Evolutionary conservation across 2,888 invertebrate genomes (phyloP), one percentile per base, ranked within the genome.

Genomic region (Galerucella nymphaeae): DNA sequence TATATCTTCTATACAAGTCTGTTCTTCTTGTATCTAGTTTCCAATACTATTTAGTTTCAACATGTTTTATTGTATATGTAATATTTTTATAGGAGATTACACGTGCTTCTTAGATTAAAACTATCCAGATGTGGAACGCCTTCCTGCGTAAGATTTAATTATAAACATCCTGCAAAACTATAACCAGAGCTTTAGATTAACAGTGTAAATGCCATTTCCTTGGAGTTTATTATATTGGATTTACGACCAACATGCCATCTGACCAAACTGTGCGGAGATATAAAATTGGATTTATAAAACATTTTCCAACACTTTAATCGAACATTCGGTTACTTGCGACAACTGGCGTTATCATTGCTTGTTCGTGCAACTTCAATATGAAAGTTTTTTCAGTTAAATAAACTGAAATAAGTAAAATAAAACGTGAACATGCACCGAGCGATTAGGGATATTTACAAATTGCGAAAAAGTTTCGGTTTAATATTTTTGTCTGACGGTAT

Each of bases 281-380:
- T 66, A 66, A 66, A 66, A 66, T 41, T 66, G 20, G 45, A 42
- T 66, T 58, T 66, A 66, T n/a, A 48, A 45, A 48, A 48, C 30
- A 6, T 30, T 30, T 30, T 30, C 30, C 30, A 30, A 48, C 48
- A 48, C 48, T 48, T 48, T 6, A 48, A 48, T 14, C 48, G 48
- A 48, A 48, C 48, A 48, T 48, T n/a, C 48, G 48, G 48, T 48
- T 48, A 48, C 48, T 48, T 48, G 48, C 48, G 48, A 62, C 45
- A 62, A 62, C 50, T 63, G 45, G 50, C 66, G 69, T 67, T 71
- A 58, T 53, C 70, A 23, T 69, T 63, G 68, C 75, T 72, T 66
- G 89, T 89, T n/a, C 14, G 48, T 48, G 48, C 0, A 48, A 48
- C 48, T 48, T 48, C n/a, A 48, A 48, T 48, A 14, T 48, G n/a